Conservation (phyloP, 1,140 invertebrate species). For the Drosophila carrolli region DNA sequence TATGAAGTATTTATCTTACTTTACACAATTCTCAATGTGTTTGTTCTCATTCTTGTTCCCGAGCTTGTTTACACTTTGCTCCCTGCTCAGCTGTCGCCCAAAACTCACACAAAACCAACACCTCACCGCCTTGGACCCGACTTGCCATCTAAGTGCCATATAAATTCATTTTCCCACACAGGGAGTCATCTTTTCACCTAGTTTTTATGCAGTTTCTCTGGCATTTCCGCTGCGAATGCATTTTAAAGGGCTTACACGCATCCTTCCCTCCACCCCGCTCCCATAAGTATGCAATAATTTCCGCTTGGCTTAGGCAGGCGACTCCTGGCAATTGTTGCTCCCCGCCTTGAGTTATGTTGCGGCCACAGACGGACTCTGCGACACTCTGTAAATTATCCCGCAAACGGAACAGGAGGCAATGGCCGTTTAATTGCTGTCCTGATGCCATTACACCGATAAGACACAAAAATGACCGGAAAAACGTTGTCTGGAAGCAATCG, state of each 20-base stretch:
- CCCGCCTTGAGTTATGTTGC: constrained; percentile 41
- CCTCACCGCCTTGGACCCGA: constrained; percentile 15
- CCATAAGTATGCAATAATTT: constrained; percentile 63
- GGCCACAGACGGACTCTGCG: constrained; percentile 62
- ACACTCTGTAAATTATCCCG: constrained; percentile 72
- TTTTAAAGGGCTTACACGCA: constrained; percentile 13
- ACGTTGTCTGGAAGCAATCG: constrained; percentile 19
- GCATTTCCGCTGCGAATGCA: constrained; percentile 49
- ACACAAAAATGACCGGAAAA: constrained; percentile 37
- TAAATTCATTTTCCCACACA: constrained; percentile 53
- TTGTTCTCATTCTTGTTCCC: constrained; percentile 41
- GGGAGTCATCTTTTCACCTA: constrained; percentile 51
- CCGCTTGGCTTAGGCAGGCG: constrained; percentile 38
- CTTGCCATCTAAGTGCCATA: constrained; percentile 59
- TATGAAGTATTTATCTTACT: constrained; percentile 50
- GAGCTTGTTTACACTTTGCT: constrained; percentile 42
- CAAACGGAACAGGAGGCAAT: constrained; percentile 25
- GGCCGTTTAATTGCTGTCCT: constrained; percentile 63
- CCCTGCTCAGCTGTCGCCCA: constrained; percentile 19
- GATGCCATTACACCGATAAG: constrained; percentile 64
- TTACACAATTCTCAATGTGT: constrained; percentile 48
- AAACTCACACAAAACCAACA: constrained; percentile 1
- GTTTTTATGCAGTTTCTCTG: constrained; percentile 55
- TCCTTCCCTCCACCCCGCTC: constrained; percentile 1
- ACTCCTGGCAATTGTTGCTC: constrained; percentile 51